A percentile compares a stretch with the other conserved stretches of the same genome.
Conservation (phyloP, 2,888 invertebrate genomes). For the Leptogaster cylindrica region DNA sequence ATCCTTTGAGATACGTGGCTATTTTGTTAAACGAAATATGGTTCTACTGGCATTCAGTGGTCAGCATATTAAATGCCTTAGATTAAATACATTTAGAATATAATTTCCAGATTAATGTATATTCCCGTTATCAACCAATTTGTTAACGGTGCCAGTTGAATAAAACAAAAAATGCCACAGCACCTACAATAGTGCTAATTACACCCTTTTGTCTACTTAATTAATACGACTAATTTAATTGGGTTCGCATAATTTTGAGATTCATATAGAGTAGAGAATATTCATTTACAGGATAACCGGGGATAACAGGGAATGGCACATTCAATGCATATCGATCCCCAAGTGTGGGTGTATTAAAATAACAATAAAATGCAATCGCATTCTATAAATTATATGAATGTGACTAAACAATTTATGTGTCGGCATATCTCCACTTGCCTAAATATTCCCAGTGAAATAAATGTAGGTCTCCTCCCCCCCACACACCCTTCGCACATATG, state of each 20-base stretch:
- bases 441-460: slow-evolving; percentile 42
- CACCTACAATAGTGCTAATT: slow-evolving; percentile 36
- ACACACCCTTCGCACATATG: background rate
- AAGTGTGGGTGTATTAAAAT: slow-evolving; percentile 22
- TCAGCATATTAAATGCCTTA: no score
- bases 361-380: slow-evolving; percentile 43
- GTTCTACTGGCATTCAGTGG: no score
- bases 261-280: background rate
- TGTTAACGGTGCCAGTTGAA: no score
- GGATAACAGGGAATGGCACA: background rate
- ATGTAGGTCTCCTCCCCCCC: background rate
- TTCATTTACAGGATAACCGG: background rate
- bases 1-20: no score
- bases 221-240: slow-evolving; percentile 38
- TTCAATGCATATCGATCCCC: no score
- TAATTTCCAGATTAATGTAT: no score
- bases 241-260: slow-evolving; percentile 8
- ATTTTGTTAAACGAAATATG: no score
- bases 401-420: slow-evolving; percentile 40
- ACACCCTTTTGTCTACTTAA: slow-evolving; percentile 31
- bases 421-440: slow-evolving; percentile 51
- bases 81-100: no score
- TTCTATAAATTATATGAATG: slow-evolving; percentile 44
- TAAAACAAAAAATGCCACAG: no score
- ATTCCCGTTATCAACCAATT: no score